Evolutionary conservation across 2,888 invertebrate species (phyloP), one percentile per base, ranked within the genome.

Genomic region (Drosophila subquinaria): DNA sequence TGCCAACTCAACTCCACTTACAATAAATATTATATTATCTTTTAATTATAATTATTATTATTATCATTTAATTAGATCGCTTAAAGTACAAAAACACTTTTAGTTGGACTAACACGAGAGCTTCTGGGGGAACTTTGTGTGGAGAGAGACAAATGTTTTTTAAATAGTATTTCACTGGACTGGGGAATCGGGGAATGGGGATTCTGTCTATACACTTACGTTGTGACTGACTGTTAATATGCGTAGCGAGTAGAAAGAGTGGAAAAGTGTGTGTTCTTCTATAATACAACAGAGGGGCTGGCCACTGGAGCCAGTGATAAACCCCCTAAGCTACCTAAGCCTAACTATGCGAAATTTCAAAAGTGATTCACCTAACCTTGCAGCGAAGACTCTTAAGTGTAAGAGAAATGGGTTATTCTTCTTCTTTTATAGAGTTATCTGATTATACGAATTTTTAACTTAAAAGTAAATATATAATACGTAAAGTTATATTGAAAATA

Each of bases 201-300:
- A 5, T n/a, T n/a, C 61, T 84, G 73, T 78, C 84, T 85, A 89
- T 85, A 85, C 88, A 85, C 82, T 89, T 82, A 89, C 72, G 73
- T 60, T 79, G 69, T 62, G 77, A 67, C 55, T 73, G 52, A 45
- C 50, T 52, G 51, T 64, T 48, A 57, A 36, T 69, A 73, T 70
- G 77, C 79, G 66, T 87, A 88, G 83, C 90, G 76, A 86, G 90
- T 89, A 88, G 86, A 86, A 89, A 89, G 90, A 89, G 88, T 88
- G 90, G 81, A 88, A 86, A 89, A 89, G 80, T 88, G 68, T 73
- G 57, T 64, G 66, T 86, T 76, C 91, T 89, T 76, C 91, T 89
- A 90, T 89, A 82, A 80, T 90, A 91, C 90, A 91, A 89, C 78
- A 91, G 90, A 83, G 83, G 76, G 67, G 65, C 68, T 55, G 82